Base-by-base conservation (phyloP, 1,140 invertebrate genomes). In the Drosophila grimshawi region DNA sequence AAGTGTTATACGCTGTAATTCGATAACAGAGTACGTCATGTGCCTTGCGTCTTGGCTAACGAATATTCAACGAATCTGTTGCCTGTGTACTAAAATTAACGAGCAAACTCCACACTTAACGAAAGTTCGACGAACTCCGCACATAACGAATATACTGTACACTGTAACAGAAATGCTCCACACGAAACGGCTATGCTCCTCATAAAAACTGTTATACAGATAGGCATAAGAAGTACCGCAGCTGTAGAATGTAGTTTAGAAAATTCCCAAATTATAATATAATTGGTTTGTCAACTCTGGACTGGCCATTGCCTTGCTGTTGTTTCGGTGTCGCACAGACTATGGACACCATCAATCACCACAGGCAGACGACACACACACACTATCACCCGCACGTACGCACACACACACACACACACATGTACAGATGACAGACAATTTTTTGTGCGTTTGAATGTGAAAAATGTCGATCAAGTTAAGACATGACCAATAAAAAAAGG, bases 391-490 rank as follows among this genome's bases (percentile, higher is more conserved):
- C 51, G 27, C 67, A 64, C 53, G 7, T 35, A 56, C 30, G 56
- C 43, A 43, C 56, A 57, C 43, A 35, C 29, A 27, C 29, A 27
- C 19, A 19, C 27, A 45, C 43, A 4, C 27, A 39, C 35, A 35
- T 27, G 33, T 11, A 48, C 5, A 43, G 10, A 46, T 74, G 65
- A 69, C 65, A 56, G 57, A 30, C 56, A 61, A 69, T 3, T 69
- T 74, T 69, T 62, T 57, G 43, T 55, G 49, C 49, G n/a, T 66
- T 52, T 57, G 52, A 37, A 62, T 8, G 11, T 41, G 11, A 8
- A 56, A 76, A 66, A 63, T 56, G 82, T 86, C 82, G 83, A 88
- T 88, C 67, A 76, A 88, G 74, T 72, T 59, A 76, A 71, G 78
- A 63, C 63, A 80, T 62, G 67, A 62, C 75, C 81, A 81, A 81